phyloP scores from a whole-genome alignment of 2,797 vertebrate genomes.

The Hypotaenidia okinawae region DNA sequence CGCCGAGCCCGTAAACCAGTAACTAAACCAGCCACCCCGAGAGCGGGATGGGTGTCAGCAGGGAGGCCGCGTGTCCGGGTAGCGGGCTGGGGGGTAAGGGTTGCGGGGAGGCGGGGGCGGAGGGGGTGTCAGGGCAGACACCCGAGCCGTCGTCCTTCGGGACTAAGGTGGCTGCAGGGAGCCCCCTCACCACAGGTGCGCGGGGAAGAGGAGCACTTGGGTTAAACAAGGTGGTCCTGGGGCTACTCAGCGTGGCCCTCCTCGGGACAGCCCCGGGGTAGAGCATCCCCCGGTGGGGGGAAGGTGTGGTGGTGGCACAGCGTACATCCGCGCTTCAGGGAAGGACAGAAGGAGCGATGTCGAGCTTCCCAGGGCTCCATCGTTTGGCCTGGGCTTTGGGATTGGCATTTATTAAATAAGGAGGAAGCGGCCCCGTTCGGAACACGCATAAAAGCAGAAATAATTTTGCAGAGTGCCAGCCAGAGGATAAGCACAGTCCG shows the following conservation, averaged over 20 bases:
- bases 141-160: not conserved
- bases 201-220: fast-evolving
- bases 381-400: not conserved
- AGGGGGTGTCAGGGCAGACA: not conserved
- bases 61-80: fast-evolving
- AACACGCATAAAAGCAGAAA: not conserved
- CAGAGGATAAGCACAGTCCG: not conserved
- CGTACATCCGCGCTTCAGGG: not conserved
- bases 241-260: no score
- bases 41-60: not conserved
- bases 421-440: not conserved
- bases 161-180: fast-evolving
- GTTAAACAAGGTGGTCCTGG: fast-evolving
- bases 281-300: fast-evolving
- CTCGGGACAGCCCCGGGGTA: not conserved
- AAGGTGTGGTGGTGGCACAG: not conserved
- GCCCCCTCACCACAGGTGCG: no score
- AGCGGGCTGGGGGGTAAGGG: not conserved
- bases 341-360: not conserved
- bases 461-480: not conserved
- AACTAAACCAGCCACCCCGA: not conserved
- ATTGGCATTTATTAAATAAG: not conserved
- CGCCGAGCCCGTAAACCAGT: not conserved
- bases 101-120: no score
- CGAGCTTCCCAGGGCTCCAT: not conserved